Evolutionary conservation across 2,113 vertebrate genomes (phyloP).

Genomic region (Oncorhynchus clarkii): DNA sequence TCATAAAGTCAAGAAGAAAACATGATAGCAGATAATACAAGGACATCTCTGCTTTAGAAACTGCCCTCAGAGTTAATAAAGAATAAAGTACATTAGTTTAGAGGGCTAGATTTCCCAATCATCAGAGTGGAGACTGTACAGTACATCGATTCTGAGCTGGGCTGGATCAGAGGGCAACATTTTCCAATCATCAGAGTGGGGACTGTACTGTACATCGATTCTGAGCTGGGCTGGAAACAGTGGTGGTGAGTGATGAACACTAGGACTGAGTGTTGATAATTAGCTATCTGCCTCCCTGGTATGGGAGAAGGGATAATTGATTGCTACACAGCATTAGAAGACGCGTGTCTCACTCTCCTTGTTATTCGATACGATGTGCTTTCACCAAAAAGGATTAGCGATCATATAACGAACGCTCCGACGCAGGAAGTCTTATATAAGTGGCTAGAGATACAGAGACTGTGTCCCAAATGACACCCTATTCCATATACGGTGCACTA

Average conservation of each 20-base stretch:
- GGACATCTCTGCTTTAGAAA: too few relatives aligned
- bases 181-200: too few relatives aligned
- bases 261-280: neutral
- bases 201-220: neutral
- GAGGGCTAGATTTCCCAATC: too few relatives aligned
- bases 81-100: too few relatives aligned
- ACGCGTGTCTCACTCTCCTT: constrained; percentile 42
- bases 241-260: constrained; percentile 1
- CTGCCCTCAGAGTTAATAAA: too few relatives aligned
- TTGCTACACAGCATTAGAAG: constrained; percentile 54
- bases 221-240: neutral
- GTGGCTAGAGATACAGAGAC: neutral
- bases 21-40: too few relatives aligned
- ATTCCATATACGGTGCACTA: too few relatives aligned
- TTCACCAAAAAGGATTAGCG: constrained; percentile 3
- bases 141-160: neutral
- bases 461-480: too few relatives aligned
- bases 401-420: constrained; percentile 19
- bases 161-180: neutral
- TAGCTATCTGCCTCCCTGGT: constrained; percentile 6
- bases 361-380: constrained; percentile 15
- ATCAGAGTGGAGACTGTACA: too few relatives aligned
- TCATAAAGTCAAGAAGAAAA: too few relatives aligned
- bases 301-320: constrained; percentile 19
- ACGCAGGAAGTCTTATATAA: constrained; percentile 26